phyloP scores from a whole-genome alignment of 2,113 vertebrate genomes.

The Corydoras sp. region DNA sequence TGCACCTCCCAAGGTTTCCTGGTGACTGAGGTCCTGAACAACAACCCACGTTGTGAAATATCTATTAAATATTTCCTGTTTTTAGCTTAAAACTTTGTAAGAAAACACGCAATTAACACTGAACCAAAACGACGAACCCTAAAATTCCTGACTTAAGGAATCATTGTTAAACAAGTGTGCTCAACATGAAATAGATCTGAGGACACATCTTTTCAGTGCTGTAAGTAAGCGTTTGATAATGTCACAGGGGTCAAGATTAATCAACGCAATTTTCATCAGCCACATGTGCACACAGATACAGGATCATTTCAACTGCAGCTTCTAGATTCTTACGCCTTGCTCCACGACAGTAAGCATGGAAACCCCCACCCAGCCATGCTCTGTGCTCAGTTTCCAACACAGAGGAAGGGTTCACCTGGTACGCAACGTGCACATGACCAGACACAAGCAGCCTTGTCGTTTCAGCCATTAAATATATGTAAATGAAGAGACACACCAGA shows the following conservation, averaged over 20 bases:
- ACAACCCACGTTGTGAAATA: too few relatives aligned
- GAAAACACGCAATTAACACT: not conserved
- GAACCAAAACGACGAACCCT: not conserved
- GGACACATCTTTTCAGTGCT: constrained; percentile 13
- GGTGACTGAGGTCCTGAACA: too few relatives aligned
- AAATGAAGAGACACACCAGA: constrained; percentile 99
- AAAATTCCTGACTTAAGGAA: not conserved
- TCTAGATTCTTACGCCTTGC: not conserved
- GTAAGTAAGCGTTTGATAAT: constrained; percentile 23
- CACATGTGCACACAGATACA: not conserved
- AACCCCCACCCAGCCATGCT: not conserved
- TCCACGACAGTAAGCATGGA: not conserved
- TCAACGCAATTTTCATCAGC: constrained; percentile 8
- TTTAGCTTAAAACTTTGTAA: not conserved
- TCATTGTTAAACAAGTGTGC: not conserved
- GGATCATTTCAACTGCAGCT: not conserved
- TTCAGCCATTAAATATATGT: constrained; percentile 99
- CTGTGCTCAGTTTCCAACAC: not conserved
- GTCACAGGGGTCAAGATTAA: constrained; percentile 22
- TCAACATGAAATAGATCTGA: constrained; percentile 13
- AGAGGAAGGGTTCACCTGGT: constrained; percentile 78
- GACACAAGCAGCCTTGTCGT: constrained; percentile 87
- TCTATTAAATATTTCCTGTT: too few relatives aligned
- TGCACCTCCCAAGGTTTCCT: too few relatives aligned
- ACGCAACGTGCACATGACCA: constrained; percentile 85